A percentile compares a stretch with the other conserved stretches of the same genome.
These are phyloP conservation scores for Harmothoe impar DNA, from an alignment of 2,888 invertebrate species.

Conservation along the genomic window DNA sequence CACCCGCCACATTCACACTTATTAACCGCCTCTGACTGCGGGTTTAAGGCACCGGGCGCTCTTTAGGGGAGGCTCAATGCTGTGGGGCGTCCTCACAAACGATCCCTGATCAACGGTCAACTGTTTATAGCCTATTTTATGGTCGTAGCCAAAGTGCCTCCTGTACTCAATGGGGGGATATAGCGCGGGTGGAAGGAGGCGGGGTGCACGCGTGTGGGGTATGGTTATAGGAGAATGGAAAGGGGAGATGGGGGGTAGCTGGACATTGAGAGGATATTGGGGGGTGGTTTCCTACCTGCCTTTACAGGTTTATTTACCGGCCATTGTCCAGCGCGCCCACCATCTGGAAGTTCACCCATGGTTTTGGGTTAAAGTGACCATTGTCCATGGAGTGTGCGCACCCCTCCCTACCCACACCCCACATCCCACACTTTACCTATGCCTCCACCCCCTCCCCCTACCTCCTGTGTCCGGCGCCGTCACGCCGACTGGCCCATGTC, in stretches of 20 bases:
- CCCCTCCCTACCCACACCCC: neutral
- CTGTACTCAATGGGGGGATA: neutral
- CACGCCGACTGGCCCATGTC: slow-evolving; percentile 1
- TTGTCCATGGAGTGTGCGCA: neutral
- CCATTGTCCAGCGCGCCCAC: slow-evolving; percentile 18
- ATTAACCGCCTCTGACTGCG: neutral
- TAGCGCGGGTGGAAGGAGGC: neutral
- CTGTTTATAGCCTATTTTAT: neutral
- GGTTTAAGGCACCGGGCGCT: no score
- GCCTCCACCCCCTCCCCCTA: slow-evolving; percentile 13
- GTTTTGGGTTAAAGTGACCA: neutral
- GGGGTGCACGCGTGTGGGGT: neutral
- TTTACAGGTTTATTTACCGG: slow-evolving; percentile 50
- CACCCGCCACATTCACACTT: neutral
- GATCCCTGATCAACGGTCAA: slow-evolving; percentile 27
- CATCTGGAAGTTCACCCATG: slow-evolving; percentile 40
- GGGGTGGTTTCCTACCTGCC: neutral
- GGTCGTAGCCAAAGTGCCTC: neutral
- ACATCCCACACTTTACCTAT: neutral
- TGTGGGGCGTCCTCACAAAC: neutral
- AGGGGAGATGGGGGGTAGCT: neutral
- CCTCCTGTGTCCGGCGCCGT: neutral
- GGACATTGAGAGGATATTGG: neutral
- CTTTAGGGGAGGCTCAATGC: neutral
- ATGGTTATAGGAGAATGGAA: neutral